Base-by-base conservation (phyloP, 1,140 invertebrate species). In the Augochlora pura region DNA sequence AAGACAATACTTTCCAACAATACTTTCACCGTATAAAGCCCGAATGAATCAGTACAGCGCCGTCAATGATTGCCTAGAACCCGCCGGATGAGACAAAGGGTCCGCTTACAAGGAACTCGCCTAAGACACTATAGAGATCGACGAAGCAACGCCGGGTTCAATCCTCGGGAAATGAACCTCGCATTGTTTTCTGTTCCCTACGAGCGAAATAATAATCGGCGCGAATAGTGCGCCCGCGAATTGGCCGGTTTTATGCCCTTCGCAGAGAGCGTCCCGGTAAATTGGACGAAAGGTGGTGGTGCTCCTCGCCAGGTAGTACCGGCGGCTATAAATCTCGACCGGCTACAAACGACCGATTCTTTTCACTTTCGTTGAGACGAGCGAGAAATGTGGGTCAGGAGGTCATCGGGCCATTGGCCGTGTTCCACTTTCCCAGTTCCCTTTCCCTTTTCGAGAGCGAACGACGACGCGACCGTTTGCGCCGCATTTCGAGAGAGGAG, bases 321-420 rank as follows among this genome's bases (percentile, higher is more conserved):
- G 14, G 18, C 9, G 14, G 42, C 25, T 76, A 66, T 88, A 86
- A 87, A 88, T 90, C 84, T 77, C 27, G 27, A n/a, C 49, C 42
- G 65, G 60, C 65, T 59, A 78, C 86, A 87, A 87, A 87, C 85
- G 77, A 85, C 67, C 83, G 73, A 85, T 89, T 89, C 88, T 92
- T 92, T 92, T 92, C 92, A 92, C 92, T 93, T 92, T 93, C 92
- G 89, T 92, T 92, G 87, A 88, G 88, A 87, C 85, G 84, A 90
- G 77, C 79, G 87, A 83, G 85, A 90, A 92, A 93, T 92, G 86
- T 92, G 80, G 89, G 91, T 91, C 91, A 92, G 52, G 88, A 87
- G 90, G 91, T 90, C 91, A 92, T 85, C 88, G 85, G 91, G 91
- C 88, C 91, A 90, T 89, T 90, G 90, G 90, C 89, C 90, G 88